These are phyloP conservation scores for Corythornis vintsioides DNA, from an alignment of 2,113 vertebrate species.

Conservation along the genomic window DNA sequence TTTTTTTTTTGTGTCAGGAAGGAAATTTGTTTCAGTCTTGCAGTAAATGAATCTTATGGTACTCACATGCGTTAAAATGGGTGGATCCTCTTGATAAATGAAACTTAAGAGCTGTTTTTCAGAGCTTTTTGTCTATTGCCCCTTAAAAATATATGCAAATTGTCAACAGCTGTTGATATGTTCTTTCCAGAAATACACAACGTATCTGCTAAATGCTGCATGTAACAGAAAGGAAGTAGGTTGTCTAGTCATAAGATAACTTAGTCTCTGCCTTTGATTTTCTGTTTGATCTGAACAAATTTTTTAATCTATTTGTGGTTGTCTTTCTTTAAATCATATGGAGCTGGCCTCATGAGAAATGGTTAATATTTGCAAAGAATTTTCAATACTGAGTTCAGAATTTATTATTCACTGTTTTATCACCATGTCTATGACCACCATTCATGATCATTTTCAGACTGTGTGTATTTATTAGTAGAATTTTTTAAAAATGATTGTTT, in stretches of 20 bases:
- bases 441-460: neutral
- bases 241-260: neutral
- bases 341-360: neutral
- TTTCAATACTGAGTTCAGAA: neutral
- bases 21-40: neutral
- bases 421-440: neutral
- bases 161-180: neutral
- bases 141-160: constrained; percentile 14
- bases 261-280: neutral
- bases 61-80: rapidly evolving
- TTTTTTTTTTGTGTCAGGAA: neutral
- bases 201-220: neutral
- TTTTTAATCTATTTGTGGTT: neutral
- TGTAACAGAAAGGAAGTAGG: neutral
- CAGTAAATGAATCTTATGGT: neutral
- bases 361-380: neutral
- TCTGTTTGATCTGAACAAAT: neutral
- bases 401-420: neutral
- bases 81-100: neutral
- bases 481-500: neutral
- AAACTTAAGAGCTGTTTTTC: neutral
- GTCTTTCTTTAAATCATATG: neutral
- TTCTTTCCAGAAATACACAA: constrained; percentile 16
- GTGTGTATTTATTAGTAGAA: neutral
- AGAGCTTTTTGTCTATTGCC: neutral